A percentile compares a stretch with the other conserved stretches of the same genome.
Evolutionary conservation across 2,888 invertebrate species (phyloP).

Genomic region (Hylaea fasciaria): DNA sequence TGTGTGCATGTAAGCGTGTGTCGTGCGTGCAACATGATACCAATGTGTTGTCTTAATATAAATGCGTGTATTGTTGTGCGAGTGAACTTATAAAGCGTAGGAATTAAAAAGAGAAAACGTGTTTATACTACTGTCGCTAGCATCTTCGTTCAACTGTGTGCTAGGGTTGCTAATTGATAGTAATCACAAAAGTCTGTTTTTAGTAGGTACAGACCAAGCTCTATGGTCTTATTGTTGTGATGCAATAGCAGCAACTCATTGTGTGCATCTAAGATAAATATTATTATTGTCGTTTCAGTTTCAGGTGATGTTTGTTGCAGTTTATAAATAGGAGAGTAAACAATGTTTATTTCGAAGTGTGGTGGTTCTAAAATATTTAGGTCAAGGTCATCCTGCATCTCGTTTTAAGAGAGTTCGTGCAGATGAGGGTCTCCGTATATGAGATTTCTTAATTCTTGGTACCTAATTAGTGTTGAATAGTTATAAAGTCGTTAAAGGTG

Average conservation of each 20-base stretch:
- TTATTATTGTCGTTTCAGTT: conserved; percentile 22
- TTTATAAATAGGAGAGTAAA: conserved; percentile 55
- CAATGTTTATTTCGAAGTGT: conserved; percentile 43
- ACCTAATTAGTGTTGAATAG: conserved; percentile 48
- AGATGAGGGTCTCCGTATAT: conserved; percentile 13
- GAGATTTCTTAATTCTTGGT: conserved; percentile 6
- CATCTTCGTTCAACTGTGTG: conserved; percentile 27
- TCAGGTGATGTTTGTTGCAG: conserved; percentile 37
- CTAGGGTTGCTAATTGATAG: conserved; percentile 21
- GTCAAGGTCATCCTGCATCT: conserved; percentile 76
- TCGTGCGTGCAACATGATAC: conserved; percentile 45
- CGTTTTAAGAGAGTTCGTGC: conserved; percentile 40
- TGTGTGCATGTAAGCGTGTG: conserved; percentile 60
- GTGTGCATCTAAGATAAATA: conserved; percentile 18
- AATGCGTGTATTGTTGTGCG: conserved; percentile 38
- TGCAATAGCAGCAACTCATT: conserved; percentile 10
- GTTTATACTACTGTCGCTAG: conserved; percentile 28
- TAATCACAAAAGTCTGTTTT: conserved; percentile 20
- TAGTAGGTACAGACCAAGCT: conserved; percentile 17
- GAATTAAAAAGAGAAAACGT: conserved; percentile 34
- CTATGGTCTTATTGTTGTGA: conserved; percentile 6
- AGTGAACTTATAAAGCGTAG: conserved; percentile 38
- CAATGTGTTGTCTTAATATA: conserved; percentile 32
- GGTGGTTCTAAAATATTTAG: conserved; percentile 64
- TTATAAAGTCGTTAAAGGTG: conserved; percentile 61